These are phyloP conservation scores for Parascotia fuliginaria DNA, from an alignment of 2,888 invertebrate genomes.

Conservation along the genomic window DNA sequence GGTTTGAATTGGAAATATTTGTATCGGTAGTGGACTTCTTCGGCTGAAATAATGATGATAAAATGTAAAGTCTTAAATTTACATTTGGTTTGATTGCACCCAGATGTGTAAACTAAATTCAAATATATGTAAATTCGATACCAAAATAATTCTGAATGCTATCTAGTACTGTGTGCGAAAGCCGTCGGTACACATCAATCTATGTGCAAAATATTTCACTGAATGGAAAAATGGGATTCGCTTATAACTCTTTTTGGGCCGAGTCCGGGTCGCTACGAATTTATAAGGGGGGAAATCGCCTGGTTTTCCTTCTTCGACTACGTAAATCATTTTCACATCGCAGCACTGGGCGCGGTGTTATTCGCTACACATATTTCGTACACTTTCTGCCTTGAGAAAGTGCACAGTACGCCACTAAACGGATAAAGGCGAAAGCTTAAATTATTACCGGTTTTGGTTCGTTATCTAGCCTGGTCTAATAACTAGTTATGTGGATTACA, in stretches of 20 bases:
- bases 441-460: conserved; percentile 41
- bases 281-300: conserved; percentile 66
- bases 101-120: not conserved
- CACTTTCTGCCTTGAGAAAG: conserved; percentile 52
- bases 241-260: conserved; percentile 68
- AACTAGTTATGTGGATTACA: not conserved
- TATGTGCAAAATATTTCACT: conserved; percentile 37
- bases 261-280: conserved; percentile 51
- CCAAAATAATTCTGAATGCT: conserved; percentile 2
- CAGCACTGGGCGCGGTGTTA: conserved; percentile 30
- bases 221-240: conserved; percentile 69
- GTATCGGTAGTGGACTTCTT: too few species aligned
- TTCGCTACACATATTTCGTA: conserved; percentile 52
- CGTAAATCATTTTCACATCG: conserved; percentile 78
- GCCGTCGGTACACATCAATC: conserved; percentile 19
- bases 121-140: not conserved
- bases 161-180: conserved; percentile 22
- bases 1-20: too few species aligned
- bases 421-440: conserved; percentile 38
- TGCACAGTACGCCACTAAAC: conserved; percentile 35
- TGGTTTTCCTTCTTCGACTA: conserved; percentile 65
- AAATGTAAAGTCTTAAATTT: too few species aligned
- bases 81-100: too few species aligned
- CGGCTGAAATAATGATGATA: too few species aligned
- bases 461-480: conserved; percentile 17